A percentile compares a stretch with the other conserved stretches of the same genome.
Evolutionary conservation across 1,140 invertebrate genomes (phyloP).

Genomic region (Heliconius himera): DNA sequence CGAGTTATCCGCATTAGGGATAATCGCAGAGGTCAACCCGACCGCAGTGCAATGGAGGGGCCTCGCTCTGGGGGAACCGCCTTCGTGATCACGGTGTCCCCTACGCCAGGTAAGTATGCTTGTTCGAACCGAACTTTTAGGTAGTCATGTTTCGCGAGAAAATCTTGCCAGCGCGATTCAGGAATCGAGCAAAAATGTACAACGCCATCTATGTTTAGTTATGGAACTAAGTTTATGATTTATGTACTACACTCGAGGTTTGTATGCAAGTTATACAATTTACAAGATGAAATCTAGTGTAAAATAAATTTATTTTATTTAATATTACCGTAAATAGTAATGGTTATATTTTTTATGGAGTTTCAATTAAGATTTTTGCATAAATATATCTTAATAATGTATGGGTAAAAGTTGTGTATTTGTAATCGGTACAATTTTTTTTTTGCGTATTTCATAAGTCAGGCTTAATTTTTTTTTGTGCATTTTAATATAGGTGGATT

Average conservation of each 20-base stretch:
- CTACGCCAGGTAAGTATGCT: slow-evolving; percentile 7
- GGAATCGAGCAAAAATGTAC: not conserved
- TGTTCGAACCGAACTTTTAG: not conserved
- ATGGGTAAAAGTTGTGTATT: too few relatives aligned
- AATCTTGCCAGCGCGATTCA: slow-evolving; percentile 4
- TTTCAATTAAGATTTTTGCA: too few relatives aligned
- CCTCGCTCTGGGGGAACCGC: slow-evolving; percentile 2
- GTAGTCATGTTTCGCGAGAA: not conserved
- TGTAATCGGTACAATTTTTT: too few relatives aligned
- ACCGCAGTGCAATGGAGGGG: slow-evolving; percentile 1
- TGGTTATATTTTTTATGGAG: too few relatives aligned
- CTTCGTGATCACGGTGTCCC: not conserved
- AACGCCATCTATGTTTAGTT: not conserved
- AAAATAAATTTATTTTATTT: too few relatives aligned
- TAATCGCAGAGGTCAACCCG: slow-evolving; percentile 1
- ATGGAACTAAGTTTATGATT: not conserved
- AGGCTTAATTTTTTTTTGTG: too few relatives aligned
- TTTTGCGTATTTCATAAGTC: too few relatives aligned
- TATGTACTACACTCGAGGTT: not conserved
- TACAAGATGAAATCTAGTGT: not conserved
- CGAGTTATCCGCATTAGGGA: slow-evolving; percentile 12
- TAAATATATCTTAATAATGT: too few relatives aligned
- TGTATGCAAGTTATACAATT: not conserved
- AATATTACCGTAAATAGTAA: too few relatives aligned
- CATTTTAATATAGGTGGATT: too few relatives aligned